Conservation (phyloP, 2,113 vertebrate species). For the Rana temporaria region DNA sequence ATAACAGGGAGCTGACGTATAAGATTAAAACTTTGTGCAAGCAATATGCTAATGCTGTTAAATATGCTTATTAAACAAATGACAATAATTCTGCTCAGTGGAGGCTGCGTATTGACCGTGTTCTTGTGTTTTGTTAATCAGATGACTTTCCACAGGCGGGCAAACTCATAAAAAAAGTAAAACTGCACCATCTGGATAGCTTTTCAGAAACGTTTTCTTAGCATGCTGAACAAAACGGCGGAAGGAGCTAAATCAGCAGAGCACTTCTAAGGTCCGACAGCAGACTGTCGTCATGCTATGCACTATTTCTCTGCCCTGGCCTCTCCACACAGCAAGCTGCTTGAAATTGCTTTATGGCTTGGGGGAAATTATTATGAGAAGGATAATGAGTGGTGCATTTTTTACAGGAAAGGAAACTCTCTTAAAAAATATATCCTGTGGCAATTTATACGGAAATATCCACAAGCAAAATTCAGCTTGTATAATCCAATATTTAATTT, state of each 20-base stretch:
- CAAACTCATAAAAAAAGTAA: slow-evolving; percentile 8
- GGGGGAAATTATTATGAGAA: neutral
- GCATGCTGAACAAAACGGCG: slow-evolving; percentile 3
- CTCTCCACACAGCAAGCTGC: slow-evolving; percentile 4
- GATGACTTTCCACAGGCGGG: slow-evolving; percentile 35
- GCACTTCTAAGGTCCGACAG: neutral
- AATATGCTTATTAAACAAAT: slow-evolving; percentile 6
- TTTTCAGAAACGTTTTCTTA: slow-evolving; percentile 30
- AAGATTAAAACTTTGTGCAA: too few species aligned
- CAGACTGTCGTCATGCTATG: slow-evolving; percentile 27
- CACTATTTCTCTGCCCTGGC: neutral
- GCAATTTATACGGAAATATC: slow-evolving; percentile 15
- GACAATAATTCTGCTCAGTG: neutral
- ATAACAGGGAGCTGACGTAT: too few species aligned
- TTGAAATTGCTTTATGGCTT: neutral
- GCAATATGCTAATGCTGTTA: neutral
- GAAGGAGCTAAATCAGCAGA: slow-evolving; percentile 2
- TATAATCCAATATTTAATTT: neutral
- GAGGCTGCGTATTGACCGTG: slow-evolving; percentile 1
- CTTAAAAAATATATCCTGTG: slow-evolving; percentile 14
- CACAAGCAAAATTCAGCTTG: slow-evolving; percentile 10
- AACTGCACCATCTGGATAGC: slow-evolving; percentile 33
- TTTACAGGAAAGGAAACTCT: slow-evolving; percentile 12
- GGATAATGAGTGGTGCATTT: slow-evolving; percentile 3
- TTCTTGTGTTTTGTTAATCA: slow-evolving; percentile 43